A percentile compares a stretch with the other conserved stretches of the same genome.
Conservation (phyloP, 2,113 vertebrate species). For the Corythornis cristatus region DNA sequence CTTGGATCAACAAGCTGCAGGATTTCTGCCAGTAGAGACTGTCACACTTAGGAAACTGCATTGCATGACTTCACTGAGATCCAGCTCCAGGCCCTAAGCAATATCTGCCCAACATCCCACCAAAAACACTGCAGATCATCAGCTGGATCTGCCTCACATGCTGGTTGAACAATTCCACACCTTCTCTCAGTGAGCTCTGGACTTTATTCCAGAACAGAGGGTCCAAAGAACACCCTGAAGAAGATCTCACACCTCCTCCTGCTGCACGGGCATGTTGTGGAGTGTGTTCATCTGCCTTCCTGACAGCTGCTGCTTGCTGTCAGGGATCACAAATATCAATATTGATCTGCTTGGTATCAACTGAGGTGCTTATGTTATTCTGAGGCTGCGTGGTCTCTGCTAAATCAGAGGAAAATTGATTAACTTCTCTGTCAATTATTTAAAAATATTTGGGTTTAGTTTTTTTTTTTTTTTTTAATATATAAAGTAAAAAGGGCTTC, state of each 20-base stretch:
- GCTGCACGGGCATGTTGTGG: constrained; percentile 11
- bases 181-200: background rate
- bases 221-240: background rate
- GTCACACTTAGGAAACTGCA: background rate
- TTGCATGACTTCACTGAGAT: background rate
- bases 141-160: background rate
- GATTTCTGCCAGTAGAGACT: background rate
- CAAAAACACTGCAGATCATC: background rate
- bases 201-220: background rate
- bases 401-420: constrained; percentile 54
- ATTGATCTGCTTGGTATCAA: constrained; percentile 55
- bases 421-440: constrained; percentile 37
- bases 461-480: background rate
- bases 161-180: background rate
- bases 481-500: constrained; percentile 13
- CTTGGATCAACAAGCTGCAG: background rate
- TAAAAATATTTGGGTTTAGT: constrained; percentile 29
- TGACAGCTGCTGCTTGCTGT: constrained; percentile 43
- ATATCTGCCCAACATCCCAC: background rate
- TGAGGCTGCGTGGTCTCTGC: background rate
- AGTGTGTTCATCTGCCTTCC: constrained; percentile 37
- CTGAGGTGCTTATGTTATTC: constrained; percentile 5
- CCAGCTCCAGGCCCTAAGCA: background rate
- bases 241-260: background rate
- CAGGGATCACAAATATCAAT: constrained; percentile 37